Conservation (phyloP, 2,113 vertebrate species). For the Platysternon megacephalum region DNA sequence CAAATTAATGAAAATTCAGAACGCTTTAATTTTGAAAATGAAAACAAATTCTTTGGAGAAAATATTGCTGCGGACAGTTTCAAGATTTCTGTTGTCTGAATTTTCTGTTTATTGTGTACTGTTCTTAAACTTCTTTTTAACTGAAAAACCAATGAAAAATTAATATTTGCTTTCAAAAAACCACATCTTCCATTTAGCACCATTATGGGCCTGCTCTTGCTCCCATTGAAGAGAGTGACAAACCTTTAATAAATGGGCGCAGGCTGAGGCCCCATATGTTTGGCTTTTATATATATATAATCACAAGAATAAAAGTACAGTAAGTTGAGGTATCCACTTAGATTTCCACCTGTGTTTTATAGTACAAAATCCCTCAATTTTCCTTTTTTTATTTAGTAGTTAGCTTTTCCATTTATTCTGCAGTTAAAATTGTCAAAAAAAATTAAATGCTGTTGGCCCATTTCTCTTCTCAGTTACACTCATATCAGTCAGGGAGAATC, state of each 20-base stretch:
- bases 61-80: constrained; percentile 63
- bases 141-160: constrained; percentile 63
- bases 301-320: constrained; percentile 14
- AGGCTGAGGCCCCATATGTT: constrained; percentile 67
- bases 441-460: constrained; percentile 37
- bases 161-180: constrained; percentile 64
- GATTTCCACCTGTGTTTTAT: constrained; percentile 47
- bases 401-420: constrained; percentile 56
- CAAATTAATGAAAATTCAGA: constrained; percentile 75
- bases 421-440: constrained; percentile 52
- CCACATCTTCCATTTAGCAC: constrained; percentile 73
- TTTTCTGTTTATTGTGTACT: constrained; percentile 72
- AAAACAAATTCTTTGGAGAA: constrained; percentile 53
- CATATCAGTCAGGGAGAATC: constrained; percentile 50
- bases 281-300: neutral
- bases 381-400: constrained; percentile 56
- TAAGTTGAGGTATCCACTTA: constrained; percentile 34
- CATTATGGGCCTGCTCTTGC: constrained; percentile 65
- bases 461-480: constrained; percentile 11
- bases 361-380: constrained; percentile 49
- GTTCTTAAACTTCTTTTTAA: constrained; percentile 66
- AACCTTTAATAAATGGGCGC: constrained; percentile 22
- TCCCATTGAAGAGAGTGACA: constrained; percentile 26
- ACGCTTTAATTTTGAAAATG: constrained; percentile 70
- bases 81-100: constrained; percentile 73